Conservation (phyloP, 2,113 vertebrate genomes). For the Cyrtonyx montezumae region DNA sequence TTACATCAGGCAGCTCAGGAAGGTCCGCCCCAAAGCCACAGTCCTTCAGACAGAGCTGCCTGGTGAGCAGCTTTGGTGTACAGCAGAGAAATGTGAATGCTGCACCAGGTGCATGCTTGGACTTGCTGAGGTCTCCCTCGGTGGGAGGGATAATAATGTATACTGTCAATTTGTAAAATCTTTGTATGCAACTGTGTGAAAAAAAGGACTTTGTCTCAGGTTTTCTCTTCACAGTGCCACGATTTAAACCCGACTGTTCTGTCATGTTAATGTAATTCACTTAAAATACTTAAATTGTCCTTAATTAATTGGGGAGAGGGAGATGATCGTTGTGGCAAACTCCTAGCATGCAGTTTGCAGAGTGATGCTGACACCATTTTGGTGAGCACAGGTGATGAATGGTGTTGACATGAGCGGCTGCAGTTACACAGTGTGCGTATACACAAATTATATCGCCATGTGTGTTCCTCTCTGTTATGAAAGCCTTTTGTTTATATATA, state of each 20-base stretch:
- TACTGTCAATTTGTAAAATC: conserved; percentile 40
- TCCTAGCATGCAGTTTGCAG: not conserved
- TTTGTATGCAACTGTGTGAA: conserved; percentile 6
- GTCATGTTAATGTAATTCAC: conserved; percentile 61
- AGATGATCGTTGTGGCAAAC: conserved; percentile 26
- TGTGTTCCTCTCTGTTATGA: conserved; percentile 70
- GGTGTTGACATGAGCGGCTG: conserved; percentile 66
- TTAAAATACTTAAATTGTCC: conserved; percentile 65
- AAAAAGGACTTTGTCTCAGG: conserved; percentile 43
- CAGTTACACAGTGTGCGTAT: conserved; percentile 51
- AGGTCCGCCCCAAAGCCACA: conserved; percentile 46
- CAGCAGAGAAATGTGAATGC: conserved; percentile 53
- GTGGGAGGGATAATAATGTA: conserved; percentile 32
- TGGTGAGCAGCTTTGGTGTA: conserved; percentile 12
- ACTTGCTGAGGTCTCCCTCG: conserved; percentile 52
- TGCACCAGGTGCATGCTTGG: conserved; percentile 59
- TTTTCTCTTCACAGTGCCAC: conserved; percentile 4
- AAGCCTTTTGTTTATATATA: conserved; percentile 72
- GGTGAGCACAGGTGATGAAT: conserved; percentile 71
- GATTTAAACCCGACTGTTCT: conserved; percentile 43
- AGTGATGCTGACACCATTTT: conserved; percentile 35
- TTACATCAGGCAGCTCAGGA: conserved; percentile 52
- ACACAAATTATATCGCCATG: conserved; percentile 66
- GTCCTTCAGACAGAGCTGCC: conserved; percentile 40
- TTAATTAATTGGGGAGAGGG: conserved; percentile 59